phyloP scores from a whole-genome alignment of 64 coral and sea anemone species.

The Stylophora pistillata region DNA sequence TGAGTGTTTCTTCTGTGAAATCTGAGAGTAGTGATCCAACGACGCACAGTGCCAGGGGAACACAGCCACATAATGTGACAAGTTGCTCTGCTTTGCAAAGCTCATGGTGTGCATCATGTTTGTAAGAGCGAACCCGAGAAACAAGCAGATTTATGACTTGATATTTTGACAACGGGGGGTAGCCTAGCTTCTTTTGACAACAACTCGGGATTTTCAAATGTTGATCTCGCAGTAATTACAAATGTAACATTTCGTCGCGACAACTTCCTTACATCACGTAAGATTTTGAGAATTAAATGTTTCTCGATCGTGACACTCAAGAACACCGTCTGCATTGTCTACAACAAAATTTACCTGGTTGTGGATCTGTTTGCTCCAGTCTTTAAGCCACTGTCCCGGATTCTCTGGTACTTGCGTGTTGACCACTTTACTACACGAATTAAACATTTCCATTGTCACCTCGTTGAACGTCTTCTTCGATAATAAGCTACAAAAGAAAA shows the following conservation, averaged over 20 bases:
- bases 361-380: conserved; percentile 38
- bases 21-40: conserved; percentile 41
- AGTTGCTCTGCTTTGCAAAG: not conserved
- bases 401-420: not conserved
- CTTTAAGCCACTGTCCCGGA: conserved; percentile 11
- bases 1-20: conserved; percentile 27
- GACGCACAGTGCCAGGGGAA: conserved; percentile 52
- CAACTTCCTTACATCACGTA: conserved; percentile 51
- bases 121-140: not conserved
- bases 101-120: not conserved
- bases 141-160: not conserved
- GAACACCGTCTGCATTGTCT: conserved; percentile 47
- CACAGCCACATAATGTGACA: conserved; percentile 30
- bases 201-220: conserved; percentile 12
- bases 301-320: conserved; percentile 15
- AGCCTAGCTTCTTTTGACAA: not conserved
- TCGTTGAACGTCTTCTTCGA: no score
- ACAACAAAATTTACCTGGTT: conserved; percentile 20
- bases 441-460: no score
- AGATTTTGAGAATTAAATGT: conserved; percentile 12
- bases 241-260: conserved; percentile 36
- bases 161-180: not conserved
- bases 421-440: no score
- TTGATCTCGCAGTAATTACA: conserved; percentile 36
- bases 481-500: conserved; percentile 15